These are phyloP conservation scores for Scortum barcoo DNA, from an alignment of 2,113 vertebrate genomes.

Conservation along the genomic window DNA sequence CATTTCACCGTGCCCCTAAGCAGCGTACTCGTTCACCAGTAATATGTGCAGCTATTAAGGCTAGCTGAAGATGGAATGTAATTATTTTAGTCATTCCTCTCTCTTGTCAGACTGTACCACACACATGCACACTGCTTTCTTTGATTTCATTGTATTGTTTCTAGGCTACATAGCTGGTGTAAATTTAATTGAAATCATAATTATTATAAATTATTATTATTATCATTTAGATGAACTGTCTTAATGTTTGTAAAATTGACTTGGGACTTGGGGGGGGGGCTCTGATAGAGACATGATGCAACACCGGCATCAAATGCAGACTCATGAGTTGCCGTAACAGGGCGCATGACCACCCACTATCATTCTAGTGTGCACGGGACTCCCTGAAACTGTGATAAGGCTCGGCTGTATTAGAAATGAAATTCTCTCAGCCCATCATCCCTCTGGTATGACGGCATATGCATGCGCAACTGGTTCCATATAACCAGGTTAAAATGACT, in stretches of 20 bases:
- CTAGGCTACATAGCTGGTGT: not conserved
- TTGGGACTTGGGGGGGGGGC: conserved; percentile 8
- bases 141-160: conserved; percentile 8
- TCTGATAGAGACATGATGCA: conserved; percentile 5
- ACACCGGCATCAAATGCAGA: conserved; percentile 17
- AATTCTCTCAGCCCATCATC: conserved; percentile 5
- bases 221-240: not conserved
- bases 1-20: conserved; percentile 55
- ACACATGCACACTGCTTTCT: not conserved
- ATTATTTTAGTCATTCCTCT: conserved; percentile 40
- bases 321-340: conserved; percentile 37
- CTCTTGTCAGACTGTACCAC: conserved; percentile 9
- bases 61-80: conserved; percentile 38
- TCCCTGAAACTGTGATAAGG: conserved; percentile 16
- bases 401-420: not conserved
- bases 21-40: conserved; percentile 48
- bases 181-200: conserved; percentile 14
- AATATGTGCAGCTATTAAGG: conserved; percentile 43
- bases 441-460: not conserved
- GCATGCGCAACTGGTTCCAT: conserved; percentile 5
- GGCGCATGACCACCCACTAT: conserved; percentile 19
- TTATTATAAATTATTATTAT: conserved; percentile 16
- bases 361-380: conserved; percentile 9
- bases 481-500: conserved; percentile 27
- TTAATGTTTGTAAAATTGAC: conserved; percentile 5